These are phyloP conservation scores for Gymnogyps californianus DNA, from an alignment of 2,113 vertebrate genomes.

Conservation along the genomic window DNA sequence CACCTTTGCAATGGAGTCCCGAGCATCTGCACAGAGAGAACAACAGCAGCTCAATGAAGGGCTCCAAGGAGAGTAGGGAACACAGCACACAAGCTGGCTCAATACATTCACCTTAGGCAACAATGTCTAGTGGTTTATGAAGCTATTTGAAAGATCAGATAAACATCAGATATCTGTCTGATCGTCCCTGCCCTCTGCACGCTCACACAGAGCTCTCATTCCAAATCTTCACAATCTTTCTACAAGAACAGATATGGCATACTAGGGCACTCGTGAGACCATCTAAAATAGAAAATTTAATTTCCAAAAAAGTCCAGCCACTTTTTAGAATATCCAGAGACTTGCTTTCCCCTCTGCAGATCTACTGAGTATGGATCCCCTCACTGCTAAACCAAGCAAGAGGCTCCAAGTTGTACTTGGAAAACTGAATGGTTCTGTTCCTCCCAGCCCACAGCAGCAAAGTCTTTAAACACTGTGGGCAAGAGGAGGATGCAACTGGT, in stretches of 20 bases:
- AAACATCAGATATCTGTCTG: neutral
- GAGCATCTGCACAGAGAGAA: constrained; percentile 63
- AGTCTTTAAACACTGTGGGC: neutral
- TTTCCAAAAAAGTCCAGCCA: neutral
- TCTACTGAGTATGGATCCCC: neutral
- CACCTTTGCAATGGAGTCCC: constrained; percentile 78
- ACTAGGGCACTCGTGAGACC: neutral
- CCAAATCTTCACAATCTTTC: neutral
- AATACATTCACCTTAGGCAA: neutral
- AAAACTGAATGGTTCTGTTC: neutral
- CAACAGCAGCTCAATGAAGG: neutral
- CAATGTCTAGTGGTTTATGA: neutral
- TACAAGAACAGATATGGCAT: neutral
- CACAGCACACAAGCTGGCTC: neutral
- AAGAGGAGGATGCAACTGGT: neutral
- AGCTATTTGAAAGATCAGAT: neutral
- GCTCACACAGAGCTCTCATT: neutral
- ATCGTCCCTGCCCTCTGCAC: neutral
- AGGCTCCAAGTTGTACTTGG: neutral
- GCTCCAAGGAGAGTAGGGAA: neutral
- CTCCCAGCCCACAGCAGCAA: neutral
- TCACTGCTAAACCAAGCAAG: neutral
- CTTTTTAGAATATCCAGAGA: neutral
- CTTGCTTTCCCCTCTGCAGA: neutral
- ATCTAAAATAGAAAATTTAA: neutral